Percentiles rank a stretch among this genome's conserved stretches.
Evolutionary conservation across 2,797 vertebrate genomes (phyloP).

Genomic region (Myiotriccus ornatus): DNA sequence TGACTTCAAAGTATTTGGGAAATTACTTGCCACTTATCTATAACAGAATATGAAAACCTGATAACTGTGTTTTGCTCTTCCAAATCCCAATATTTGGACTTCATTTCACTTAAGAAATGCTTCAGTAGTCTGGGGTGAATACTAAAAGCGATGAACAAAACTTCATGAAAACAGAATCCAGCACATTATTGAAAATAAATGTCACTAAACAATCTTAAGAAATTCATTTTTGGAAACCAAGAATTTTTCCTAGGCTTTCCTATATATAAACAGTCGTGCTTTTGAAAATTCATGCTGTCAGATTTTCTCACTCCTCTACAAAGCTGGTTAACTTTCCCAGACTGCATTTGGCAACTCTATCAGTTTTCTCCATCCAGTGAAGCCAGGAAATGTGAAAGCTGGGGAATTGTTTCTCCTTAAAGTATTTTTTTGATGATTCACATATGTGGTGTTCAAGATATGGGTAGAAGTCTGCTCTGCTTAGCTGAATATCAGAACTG

Average conservation of each 20-base stretch:
- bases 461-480: neutral
- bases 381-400: neutral
- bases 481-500: neutral
- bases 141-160: neutral
- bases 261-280: neutral
- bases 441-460: neutral
- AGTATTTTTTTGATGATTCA: constrained; percentile 6
- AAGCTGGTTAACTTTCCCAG: constrained; percentile 5
- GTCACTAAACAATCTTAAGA: neutral
- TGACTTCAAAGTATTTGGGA: neutral
- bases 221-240: neutral
- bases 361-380: neutral
- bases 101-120: neutral
- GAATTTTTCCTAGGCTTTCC: neutral
- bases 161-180: neutral
- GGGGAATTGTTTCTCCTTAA: constrained; percentile 5
- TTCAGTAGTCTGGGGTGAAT: neutral
- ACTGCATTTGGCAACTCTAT: constrained; percentile 2
- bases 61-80: neutral
- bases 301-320: neutral
- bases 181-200: neutral
- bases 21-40: neutral
- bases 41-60: neutral
- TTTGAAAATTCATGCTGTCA: neutral
- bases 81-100: neutral